Percentiles rank a stretch among this genome's conserved stretches.
Conservation (phyloP, 92 coral and sea anemone species). For the Scolanthus callimorphus region DNA sequence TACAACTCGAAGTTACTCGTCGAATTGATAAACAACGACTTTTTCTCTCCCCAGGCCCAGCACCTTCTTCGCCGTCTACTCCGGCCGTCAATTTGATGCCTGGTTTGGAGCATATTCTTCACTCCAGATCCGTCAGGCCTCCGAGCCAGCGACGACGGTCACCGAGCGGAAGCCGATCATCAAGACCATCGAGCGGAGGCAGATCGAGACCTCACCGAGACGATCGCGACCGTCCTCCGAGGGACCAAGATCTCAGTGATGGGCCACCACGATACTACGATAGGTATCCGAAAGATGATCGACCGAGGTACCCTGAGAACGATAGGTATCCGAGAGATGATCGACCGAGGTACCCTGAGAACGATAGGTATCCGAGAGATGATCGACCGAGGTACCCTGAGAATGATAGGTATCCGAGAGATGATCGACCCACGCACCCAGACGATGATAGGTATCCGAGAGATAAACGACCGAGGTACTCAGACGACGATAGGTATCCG, state of each 20-base stretch:
- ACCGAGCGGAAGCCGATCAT: not conserved
- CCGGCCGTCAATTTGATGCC: slow-evolving; percentile 5
- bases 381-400: not conserved
- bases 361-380: not conserved
- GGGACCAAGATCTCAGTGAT: not conserved
- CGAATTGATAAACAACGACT: too few species aligned
- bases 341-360: not conserved
- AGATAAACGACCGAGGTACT: not conserved
- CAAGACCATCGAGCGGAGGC: slow-evolving; percentile 6
- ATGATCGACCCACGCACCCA: not conserved
- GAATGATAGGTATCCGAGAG: not conserved
- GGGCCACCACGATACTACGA: slow-evolving; percentile 5
- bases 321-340: not conserved
- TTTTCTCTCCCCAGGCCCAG: too few species aligned
- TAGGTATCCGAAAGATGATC: not conserved
- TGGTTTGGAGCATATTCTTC: slow-evolving; percentile 15
- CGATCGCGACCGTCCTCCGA: slow-evolving; percentile 5
- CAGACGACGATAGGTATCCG: not conserved
- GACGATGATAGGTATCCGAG: not conserved
- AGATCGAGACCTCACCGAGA: slow-evolving; percentile 5
- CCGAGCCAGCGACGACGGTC: slow-evolving; percentile 10
- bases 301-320: not conserved
- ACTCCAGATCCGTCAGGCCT: slow-evolving; percentile 16
- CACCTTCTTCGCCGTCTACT: not conserved
- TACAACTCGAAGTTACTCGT: too few species aligned